Percentiles rank a stretch among this genome's conserved stretches.
Evolutionary conservation across 2,888 invertebrate genomes (phyloP).

Genomic region (Pasiphila rectangulata): DNA sequence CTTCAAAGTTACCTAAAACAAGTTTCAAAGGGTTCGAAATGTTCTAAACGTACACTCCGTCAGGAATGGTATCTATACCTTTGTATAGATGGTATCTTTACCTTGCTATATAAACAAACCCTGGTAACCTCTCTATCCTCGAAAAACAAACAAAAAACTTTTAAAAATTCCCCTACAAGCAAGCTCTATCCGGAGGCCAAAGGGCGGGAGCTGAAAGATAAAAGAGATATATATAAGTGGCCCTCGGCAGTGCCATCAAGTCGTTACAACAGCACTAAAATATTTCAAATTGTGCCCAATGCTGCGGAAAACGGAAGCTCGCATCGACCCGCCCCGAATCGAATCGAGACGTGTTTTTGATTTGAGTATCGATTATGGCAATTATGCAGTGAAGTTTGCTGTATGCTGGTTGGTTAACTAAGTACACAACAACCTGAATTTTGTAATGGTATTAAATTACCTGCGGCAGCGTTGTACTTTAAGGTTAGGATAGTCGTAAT

Average conservation of each 20-base stretch:
- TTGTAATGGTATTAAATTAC: too few relatives aligned
- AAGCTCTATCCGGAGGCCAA: conserved; percentile 66
- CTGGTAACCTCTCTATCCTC: background rate
- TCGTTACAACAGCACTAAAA: conserved; percentile 80
- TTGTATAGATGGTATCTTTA: too few relatives aligned
- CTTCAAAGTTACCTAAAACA: too few relatives aligned
- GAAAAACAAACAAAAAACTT: conserved; percentile 24
- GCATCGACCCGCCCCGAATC: conserved; percentile 41
- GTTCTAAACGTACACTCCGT: too few relatives aligned
- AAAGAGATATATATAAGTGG: conserved; percentile 81
- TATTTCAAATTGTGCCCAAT: conserved; percentile 82
- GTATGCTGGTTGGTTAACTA: background rate
- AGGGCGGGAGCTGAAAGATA: conserved; percentile 75
- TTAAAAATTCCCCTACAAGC: conserved; percentile 60
- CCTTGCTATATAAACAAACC: too few relatives aligned
- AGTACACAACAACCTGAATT: too few relatives aligned
- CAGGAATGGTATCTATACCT: too few relatives aligned
- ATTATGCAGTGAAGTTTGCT: conserved; percentile 20
- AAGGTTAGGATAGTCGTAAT: too few relatives aligned
- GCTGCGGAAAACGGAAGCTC: conserved; percentile 80
- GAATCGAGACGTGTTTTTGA: conserved; percentile 48
- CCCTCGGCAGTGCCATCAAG: conserved; percentile 78
- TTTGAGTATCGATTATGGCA: conserved; percentile 47
- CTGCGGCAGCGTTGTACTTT: too few relatives aligned
- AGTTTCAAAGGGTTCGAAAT: too few relatives aligned